phyloP scores from a whole-genome alignment of 92 coral and sea anemone genomes.

The Phenganax subtilis region DNA sequence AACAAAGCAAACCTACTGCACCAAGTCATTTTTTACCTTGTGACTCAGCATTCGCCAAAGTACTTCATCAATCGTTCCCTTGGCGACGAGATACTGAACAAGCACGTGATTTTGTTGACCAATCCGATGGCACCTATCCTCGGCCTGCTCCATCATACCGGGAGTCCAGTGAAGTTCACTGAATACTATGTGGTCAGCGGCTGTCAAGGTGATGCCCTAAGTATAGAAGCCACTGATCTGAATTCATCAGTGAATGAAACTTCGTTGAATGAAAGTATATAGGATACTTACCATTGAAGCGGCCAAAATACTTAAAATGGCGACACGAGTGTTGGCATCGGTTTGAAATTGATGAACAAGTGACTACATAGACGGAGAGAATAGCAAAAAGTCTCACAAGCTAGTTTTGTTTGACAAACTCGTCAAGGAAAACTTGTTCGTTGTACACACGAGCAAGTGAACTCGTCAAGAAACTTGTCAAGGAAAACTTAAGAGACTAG shows the following conservation, averaged over 20 bases:
- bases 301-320: conserved; percentile 79
- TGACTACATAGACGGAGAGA: conserved; percentile 36
- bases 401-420: no score
- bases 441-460: no score
- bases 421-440: no score
- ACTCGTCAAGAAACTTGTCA: no score
- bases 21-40: no score
- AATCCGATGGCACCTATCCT: conserved; percentile 92
- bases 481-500: no score
- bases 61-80: conserved; percentile 87
- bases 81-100: conserved; percentile 81
- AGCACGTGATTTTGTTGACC: conserved; percentile 88
- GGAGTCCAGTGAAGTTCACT: conserved; percentile 91
- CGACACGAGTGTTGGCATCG: conserved; percentile 66
- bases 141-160: conserved; percentile 91
- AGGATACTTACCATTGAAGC: conserved; percentile 76
- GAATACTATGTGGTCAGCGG: conserved; percentile 95
- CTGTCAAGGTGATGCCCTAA: conserved; percentile 92
- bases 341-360: conserved; percentile 80
- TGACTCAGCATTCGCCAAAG: conserved; percentile 79
- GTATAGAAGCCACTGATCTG: not conserved
- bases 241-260: not conserved
- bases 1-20: no score
- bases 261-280: not conserved
- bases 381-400: no score